Conservation (phyloP, 2,113 vertebrate genomes). For the Lepisosteus oculatus region DNA sequence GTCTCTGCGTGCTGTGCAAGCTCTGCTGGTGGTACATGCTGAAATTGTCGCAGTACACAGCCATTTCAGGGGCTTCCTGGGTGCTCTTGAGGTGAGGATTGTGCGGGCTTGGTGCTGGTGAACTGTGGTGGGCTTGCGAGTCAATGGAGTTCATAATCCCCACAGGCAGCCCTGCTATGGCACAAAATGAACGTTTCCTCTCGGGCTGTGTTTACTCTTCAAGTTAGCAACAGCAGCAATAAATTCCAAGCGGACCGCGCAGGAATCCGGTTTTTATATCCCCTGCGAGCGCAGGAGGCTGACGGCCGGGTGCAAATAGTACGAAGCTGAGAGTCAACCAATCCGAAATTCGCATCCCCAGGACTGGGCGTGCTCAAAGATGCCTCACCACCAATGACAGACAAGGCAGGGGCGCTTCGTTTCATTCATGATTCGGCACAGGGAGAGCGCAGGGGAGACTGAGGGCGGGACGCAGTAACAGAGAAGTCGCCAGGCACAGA, state of each 20-base stretch:
- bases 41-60: constrained; percentile 86
- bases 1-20: constrained; percentile 62
- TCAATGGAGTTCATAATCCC: constrained; percentile 76
- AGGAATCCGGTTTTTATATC: constrained; percentile 43
- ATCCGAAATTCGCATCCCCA: no score
- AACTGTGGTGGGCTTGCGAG: constrained; percentile 66
- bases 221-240: constrained; percentile 39
- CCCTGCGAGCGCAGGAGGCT: background rate
- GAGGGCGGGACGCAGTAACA: no score
- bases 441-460: no score
- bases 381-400: no score
- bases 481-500: no score
- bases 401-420: no score
- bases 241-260: constrained; percentile 33
- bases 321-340: no score
- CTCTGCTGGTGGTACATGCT: constrained; percentile 78
- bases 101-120: constrained; percentile 59
- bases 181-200: constrained; percentile 14
- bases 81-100: constrained; percentile 63
- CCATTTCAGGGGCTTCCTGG: constrained; percentile 77
- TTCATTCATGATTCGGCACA: no score
- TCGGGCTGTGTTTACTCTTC: constrained; percentile 14
- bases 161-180: constrained; percentile 26
- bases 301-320: no score
- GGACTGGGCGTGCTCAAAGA: no score